A percentile compares a stretch with the other conserved stretches of the same genome.
These are phyloP conservation scores for Leistus spinibarbis DNA, from an alignment of 2,888 invertebrate genomes.

Conservation along the genomic window DNA sequence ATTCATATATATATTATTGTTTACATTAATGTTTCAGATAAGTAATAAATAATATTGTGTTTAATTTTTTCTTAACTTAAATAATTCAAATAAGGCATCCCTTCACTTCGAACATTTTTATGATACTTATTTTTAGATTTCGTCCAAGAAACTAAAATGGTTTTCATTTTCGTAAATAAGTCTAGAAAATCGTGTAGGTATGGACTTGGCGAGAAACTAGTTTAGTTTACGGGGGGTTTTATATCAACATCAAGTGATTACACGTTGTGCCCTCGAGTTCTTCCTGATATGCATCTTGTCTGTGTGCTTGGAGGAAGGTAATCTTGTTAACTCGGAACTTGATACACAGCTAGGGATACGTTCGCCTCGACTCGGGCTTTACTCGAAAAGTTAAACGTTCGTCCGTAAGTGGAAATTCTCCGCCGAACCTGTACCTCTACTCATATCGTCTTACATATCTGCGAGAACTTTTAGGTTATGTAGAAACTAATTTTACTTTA, in stretches of 20 bases:
- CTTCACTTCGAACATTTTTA: too few species aligned
- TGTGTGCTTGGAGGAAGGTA: conserved; percentile 11
- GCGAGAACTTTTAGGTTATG: background rate
- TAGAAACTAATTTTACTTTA: conserved; percentile 31
- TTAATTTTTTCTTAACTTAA: too few species aligned
- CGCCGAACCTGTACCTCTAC: background rate
- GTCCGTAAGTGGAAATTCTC: conserved; percentile 12
- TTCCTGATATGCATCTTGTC: background rate
- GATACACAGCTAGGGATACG: conserved; percentile 16
- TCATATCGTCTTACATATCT: background rate
- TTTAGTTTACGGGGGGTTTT: too few species aligned
- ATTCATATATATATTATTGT: too few species aligned
- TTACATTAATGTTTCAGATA: too few species aligned
- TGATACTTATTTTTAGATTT: too few species aligned
- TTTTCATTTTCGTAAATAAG: too few species aligned
- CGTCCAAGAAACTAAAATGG: too few species aligned
- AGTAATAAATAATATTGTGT: too few species aligned
- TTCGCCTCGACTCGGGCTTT: conserved; percentile 5
- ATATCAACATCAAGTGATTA: background rate
- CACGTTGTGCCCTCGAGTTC: conserved; percentile 13
- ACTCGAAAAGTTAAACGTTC: conserved; percentile 21
- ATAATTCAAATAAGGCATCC: too few species aligned
- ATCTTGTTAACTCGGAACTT: conserved; percentile 37
- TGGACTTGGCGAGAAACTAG: background rate
- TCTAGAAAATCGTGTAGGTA: too few species aligned